phyloP scores from a whole-genome alignment of 2,888 invertebrate species.

The Cephus sareptanus region DNA sequence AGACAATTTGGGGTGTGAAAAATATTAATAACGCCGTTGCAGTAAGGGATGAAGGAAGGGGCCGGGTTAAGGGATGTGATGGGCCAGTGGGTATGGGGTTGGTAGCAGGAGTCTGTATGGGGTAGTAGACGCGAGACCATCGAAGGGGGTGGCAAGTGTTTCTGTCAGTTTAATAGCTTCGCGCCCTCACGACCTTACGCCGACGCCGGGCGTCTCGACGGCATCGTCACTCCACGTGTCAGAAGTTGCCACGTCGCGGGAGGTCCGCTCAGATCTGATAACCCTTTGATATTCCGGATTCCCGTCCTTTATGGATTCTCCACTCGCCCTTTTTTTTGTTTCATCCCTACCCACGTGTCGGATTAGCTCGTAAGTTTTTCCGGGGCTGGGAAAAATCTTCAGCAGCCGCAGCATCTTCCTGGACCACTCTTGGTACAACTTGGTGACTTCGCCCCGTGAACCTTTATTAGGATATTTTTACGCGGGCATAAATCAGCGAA shows the following conservation, averaged over 20 bases:
- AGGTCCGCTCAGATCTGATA: conserved; percentile 57
- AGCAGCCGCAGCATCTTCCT: not conserved
- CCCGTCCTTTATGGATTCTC: conserved; percentile 23
- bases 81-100: conserved; percentile 18
- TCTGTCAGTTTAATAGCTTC: conserved; percentile 67
- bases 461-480: conserved; percentile 43
- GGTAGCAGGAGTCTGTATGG: conserved; percentile 24
- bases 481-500: conserved; percentile 59
- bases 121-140: conserved; percentile 34
- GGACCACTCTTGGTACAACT: not conserved
- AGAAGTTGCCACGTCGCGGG: conserved; percentile 53
- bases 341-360: not conserved
- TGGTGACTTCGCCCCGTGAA: not conserved
- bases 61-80: conserved; percentile 25
- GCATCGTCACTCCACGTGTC: conserved; percentile 64
- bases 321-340: not conserved
- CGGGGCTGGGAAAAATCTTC: not conserved
- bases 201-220: conserved; percentile 48
- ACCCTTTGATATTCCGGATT: conserved; percentile 59
- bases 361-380: not conserved
- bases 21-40: conserved; percentile 62
- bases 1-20: conserved; percentile 63
- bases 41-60: conserved; percentile 30
- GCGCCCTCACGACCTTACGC: conserved; percentile 45
- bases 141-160: conserved; percentile 65